These are phyloP conservation scores for Triplophysa bombifrons DNA, from an alignment of 2,797 vertebrate species.

Conservation along the genomic window DNA sequence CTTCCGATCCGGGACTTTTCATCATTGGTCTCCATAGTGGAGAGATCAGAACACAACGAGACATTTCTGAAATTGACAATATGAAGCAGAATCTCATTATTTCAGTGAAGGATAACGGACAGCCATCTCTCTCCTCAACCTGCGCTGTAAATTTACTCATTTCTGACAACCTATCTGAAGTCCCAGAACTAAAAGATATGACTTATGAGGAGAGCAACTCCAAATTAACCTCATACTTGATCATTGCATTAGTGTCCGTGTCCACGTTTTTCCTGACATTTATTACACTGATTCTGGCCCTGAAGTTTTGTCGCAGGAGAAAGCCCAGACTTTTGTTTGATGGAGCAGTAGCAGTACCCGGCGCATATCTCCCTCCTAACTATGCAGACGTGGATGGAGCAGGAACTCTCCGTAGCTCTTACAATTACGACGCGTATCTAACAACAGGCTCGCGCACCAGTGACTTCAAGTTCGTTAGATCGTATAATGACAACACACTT, in stretches of 20 bases:
- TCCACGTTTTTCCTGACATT: slow-evolving; percentile 62
- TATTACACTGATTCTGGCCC: slow-evolving; percentile 51
- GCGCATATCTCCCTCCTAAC: slow-evolving; percentile 52
- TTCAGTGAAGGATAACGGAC: slow-evolving; percentile 49
- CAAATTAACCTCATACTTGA: slow-evolving; percentile 64
- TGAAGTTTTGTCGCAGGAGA: slow-evolving; percentile 47
- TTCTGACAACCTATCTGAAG: slow-evolving; percentile 70
- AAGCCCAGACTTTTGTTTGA: slow-evolving; percentile 54
- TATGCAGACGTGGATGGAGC: slow-evolving; percentile 50
- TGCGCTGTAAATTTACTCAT: slow-evolving; percentile 74
- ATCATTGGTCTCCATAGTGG: slow-evolving; percentile 62
- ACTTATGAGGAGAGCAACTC: slow-evolving; percentile 52
- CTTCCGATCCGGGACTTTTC: slow-evolving; percentile 78
- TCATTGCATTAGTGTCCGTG: slow-evolving; percentile 64
- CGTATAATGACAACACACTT: slow-evolving; percentile 49
- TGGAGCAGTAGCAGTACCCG: slow-evolving; percentile 48
- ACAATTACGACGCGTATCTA: slow-evolving; percentile 69
- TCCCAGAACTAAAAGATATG: slow-evolving; percentile 69
- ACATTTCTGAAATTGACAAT: slow-evolving; percentile 72
- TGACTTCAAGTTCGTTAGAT: slow-evolving; percentile 61
- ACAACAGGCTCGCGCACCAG: slow-evolving; percentile 59
- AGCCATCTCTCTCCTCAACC: slow-evolving; percentile 68
- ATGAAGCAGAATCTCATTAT: slow-evolving; percentile 67
- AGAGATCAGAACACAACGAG: slow-evolving; percentile 70
- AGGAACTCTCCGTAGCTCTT: slow-evolving; percentile 61